Evolutionary conservation across 2,113 vertebrate genomes (phyloP).

Genomic region (Xiphorhynchus elegans): DNA sequence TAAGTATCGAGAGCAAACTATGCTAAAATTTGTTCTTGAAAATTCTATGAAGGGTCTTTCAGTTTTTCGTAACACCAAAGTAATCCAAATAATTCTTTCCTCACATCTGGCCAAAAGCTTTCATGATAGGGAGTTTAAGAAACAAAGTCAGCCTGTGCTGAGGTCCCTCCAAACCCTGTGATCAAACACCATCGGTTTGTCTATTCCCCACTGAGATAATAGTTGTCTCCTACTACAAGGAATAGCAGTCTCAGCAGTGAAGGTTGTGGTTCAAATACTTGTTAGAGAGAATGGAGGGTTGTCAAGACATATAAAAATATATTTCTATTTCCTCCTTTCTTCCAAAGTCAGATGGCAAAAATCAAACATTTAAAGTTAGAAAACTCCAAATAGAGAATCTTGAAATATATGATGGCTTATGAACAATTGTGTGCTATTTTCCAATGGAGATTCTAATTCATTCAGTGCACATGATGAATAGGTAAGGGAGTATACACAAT

Average conservation of each 20-base stretch:
- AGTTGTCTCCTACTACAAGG: neutral
- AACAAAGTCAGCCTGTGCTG: neutral
- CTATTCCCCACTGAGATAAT: constrained; percentile 24
- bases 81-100: neutral
- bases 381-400: neutral
- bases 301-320: neutral
- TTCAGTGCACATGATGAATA: neutral
- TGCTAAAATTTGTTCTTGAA: neutral
- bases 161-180: neutral
- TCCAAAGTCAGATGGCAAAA: constrained; percentile 23
- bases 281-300: constrained; percentile 9
- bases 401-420: neutral
- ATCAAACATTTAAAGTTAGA: neutral
- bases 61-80: neutral
- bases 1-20: neutral
- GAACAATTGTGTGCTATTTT: neutral
- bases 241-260: constrained; percentile 22
- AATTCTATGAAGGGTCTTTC: neutral
- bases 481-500: neutral
- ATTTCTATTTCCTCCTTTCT: neutral
- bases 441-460: neutral
- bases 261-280: constrained; percentile 50
- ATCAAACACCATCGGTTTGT: neutral
- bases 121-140: neutral
- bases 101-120: neutral